Base-by-base conservation (phyloP, 64 coral and sea anemone species). In the Astreopora myriophthalma region DNA sequence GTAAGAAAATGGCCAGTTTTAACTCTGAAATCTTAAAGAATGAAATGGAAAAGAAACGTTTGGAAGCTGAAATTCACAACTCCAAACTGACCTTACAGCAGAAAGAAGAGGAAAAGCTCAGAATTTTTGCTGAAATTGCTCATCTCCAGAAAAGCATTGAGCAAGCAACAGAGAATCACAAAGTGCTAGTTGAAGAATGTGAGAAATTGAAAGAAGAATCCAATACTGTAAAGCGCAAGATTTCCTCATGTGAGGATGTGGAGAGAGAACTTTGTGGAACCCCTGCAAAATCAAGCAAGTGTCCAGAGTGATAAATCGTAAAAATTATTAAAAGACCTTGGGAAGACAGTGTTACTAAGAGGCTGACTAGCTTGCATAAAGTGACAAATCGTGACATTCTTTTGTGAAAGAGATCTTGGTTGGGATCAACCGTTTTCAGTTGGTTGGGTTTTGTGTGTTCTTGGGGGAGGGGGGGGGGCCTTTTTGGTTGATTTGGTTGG, bases 191-290 rank as follows among this genome's bases (percentile, higher is more conserved):
- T 25, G 16, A 83, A 3, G 19, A 83, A 83, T 63, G 51, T 38
- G 8, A n/a, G 8, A 83, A 57, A 9, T 13, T 83, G 20, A 83
- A 38, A 65, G 32, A 83, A 10, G 79, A 83, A 38, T 83, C 79
- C 22, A 61, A 38, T 24, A 22, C 57, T 61, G 79, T 83, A 22
- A 83, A 83, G 57, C 57, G 79, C 19, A 83, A 83, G 57, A 83
- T 83, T 83, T 83, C 79, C 17, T 83, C 79, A 34, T 83, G 79
- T 10, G 79, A 83, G 57, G 79, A 64, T 20, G 79, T 83, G 3
- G 79, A 83, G 51, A 83, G 58, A 37, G 79, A 65, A 83, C 79
- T 83, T 83, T 63, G 58, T 64, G 52, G 79, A 38, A 37, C 29
- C n/a, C 57, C 79, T 38, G 52, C 57, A 36, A 83, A 83, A 64